Percentiles rank a stretch among this genome's conserved stretches.
Conservation (phyloP, 2,797 vertebrate genomes). For the Oryzias sinensis region DNA sequence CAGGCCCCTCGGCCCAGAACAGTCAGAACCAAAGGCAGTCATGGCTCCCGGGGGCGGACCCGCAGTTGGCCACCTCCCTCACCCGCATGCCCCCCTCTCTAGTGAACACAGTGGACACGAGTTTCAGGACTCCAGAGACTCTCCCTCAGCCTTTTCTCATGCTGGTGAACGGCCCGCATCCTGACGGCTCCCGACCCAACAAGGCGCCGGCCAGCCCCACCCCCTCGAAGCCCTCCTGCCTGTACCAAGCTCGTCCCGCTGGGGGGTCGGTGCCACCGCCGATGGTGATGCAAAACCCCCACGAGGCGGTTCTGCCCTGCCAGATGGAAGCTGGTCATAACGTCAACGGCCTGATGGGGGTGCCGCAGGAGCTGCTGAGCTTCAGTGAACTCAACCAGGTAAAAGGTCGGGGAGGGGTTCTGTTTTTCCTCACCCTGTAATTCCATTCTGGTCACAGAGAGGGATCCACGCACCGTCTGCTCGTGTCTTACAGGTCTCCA, state of each 20-base stretch:
- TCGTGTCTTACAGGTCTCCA: slow-evolving; percentile 58
- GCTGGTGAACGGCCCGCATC: slow-evolving; percentile 35
- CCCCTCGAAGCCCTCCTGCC: slow-evolving; percentile 53
- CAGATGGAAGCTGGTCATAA: slow-evolving; percentile 34
- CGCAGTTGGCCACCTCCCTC: slow-evolving; percentile 20
- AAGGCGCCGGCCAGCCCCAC: slow-evolving; percentile 27
- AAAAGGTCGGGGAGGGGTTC: not conserved
- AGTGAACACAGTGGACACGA: slow-evolving; percentile 13
- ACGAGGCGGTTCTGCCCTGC: slow-evolving; percentile 43
- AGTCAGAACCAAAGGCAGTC: slow-evolving; percentile 28
- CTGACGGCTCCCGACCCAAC: slow-evolving; percentile 35
- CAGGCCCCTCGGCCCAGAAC: slow-evolving; percentile 43
- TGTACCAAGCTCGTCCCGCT: slow-evolving; percentile 50
- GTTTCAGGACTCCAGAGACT: slow-evolving; percentile 34
- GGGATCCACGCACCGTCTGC: not conserved
- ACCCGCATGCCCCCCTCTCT: slow-evolving; percentile 47
- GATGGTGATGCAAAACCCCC: slow-evolving; percentile 6
- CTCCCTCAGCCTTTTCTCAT: slow-evolving; percentile 36
- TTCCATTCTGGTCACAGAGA: not conserved
- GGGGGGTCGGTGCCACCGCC: slow-evolving; percentile 20
- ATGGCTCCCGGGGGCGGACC: slow-evolving; percentile 43
- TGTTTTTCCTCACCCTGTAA: too few species aligned
- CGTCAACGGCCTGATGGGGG: slow-evolving; percentile 34
- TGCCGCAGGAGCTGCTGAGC: slow-evolving; percentile 55
- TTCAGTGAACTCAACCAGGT: slow-evolving; percentile 63